Evolutionary conservation across 2,797 vertebrate genomes (phyloP).

Genomic region (Catamblyrhynchus diadema): DNA sequence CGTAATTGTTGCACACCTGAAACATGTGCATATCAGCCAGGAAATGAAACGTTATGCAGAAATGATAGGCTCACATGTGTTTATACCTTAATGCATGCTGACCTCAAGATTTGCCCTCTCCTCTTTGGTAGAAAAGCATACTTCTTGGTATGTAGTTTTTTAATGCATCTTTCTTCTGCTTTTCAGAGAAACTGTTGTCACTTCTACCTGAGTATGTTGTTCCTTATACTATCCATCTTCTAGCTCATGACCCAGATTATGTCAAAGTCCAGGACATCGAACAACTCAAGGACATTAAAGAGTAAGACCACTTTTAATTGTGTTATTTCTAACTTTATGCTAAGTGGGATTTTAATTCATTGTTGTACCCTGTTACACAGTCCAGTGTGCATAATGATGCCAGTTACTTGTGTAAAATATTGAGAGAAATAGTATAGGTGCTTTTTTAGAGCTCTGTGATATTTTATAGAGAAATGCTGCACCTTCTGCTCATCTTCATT

Average conservation of each 20-base stretch:
- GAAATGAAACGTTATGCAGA: background rate
- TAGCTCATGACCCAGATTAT: slow-evolving; percentile 97
- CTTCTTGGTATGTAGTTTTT: background rate
- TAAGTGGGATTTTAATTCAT: background rate
- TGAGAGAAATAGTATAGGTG: background rate
- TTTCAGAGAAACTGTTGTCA: slow-evolving; percentile 92
- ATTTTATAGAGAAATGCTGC: background rate
- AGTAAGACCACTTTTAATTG: slow-evolving; percentile 80
- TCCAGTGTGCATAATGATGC: background rate
- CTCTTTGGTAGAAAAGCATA: background rate
- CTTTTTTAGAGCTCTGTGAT: background rate
- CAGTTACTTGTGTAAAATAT: background rate
- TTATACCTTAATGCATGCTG: background rate
- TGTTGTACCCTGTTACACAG: background rate
- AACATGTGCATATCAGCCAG: background rate
- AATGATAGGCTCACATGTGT: background rate
- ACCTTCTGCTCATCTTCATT: background rate
- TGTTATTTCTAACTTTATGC: background rate
- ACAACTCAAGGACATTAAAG: slow-evolving; percentile 98
- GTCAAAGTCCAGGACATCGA: slow-evolving; percentile 97
- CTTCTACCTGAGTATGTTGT: slow-evolving; percentile 97
- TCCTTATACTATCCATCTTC: slow-evolving; percentile 95
- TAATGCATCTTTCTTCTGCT: slow-evolving; percentile 44
- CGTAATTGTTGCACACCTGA: background rate
- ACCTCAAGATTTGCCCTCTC: background rate